These are phyloP conservation scores for Philopotamus ludificatus DNA, from an alignment of 1,140 invertebrate genomes.

Conservation along the genomic window DNA sequence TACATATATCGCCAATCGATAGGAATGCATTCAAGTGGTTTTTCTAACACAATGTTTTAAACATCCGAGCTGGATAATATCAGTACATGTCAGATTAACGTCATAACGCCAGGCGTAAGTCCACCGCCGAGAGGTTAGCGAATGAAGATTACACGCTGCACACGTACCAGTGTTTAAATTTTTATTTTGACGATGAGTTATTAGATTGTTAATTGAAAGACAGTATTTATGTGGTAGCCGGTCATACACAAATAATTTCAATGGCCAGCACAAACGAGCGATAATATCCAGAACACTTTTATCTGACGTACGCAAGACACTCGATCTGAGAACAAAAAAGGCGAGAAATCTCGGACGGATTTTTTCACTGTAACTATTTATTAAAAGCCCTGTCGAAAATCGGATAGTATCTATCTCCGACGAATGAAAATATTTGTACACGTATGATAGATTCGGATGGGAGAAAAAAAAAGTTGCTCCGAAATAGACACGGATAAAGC, in stretches of 20 bases:
- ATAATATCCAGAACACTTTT: slow-evolving; percentile 14
- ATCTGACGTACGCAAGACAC: slow-evolving; percentile 5
- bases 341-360: slow-evolving; percentile 1
- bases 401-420: slow-evolving; percentile 4
- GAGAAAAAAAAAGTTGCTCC: neutral
- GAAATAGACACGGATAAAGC: slow-evolving; percentile 21
- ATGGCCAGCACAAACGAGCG: neutral
- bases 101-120: no score
- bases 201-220: no score
- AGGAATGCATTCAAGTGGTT: no score
- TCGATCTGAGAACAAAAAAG: neutral
- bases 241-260: neutral
- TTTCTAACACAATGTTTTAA: no score
- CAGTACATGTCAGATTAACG: no score
- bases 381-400: slow-evolving; percentile 22
- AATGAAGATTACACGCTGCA: no score
- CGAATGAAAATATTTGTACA: slow-evolving; percentile 19
- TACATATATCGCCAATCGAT: no score
- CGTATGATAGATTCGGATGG: neutral
- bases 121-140: no score
- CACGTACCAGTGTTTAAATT: no score
- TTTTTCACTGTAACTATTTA: neutral
- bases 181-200: no score
- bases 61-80: no score
- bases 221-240: no score